These are phyloP conservation scores for Zhengitettix transpicula DNA, from an alignment of 2,888 invertebrate species.

Conservation along the genomic window DNA sequence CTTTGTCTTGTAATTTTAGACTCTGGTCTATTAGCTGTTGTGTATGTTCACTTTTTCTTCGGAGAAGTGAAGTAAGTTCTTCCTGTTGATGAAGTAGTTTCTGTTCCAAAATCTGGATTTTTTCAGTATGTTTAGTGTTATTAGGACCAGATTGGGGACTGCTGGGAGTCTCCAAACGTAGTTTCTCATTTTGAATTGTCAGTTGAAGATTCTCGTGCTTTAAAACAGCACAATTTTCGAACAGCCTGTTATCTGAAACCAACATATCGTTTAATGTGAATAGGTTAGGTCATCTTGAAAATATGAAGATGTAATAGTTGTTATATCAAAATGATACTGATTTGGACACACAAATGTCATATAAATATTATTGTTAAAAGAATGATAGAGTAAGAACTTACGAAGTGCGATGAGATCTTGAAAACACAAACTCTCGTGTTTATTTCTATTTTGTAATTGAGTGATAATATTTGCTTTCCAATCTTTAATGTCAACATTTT, in stretches of 20 bases:
- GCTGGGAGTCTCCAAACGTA: conserved; percentile 34
- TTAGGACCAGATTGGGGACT: conserved; percentile 17
- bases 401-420: conserved; percentile 66
- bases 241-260: conserved; percentile 65
- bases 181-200: conserved; percentile 69
- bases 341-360: background rate
- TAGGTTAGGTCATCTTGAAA: background rate
- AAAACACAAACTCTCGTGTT: conserved; percentile 54
- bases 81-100: conserved; percentile 77
- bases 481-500: conserved; percentile 15
- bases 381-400: conserved; percentile 32
- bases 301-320: background rate
- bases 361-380: background rate
- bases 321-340: background rate
- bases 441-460: conserved; percentile 57
- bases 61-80: conserved; percentile 78
- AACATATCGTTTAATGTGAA: background rate
- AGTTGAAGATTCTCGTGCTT: conserved; percentile 72
- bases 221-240: conserved; percentile 65
- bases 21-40: conserved; percentile 87
- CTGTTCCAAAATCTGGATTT: conserved; percentile 62
- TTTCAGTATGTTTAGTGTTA: conserved; percentile 30
- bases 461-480: conserved; percentile 57
- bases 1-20: conserved; percentile 67
- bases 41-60: conserved; percentile 79